phyloP scores from a whole-genome alignment of 2,797 vertebrate species.

The Microctenopoma lineatum region DNA sequence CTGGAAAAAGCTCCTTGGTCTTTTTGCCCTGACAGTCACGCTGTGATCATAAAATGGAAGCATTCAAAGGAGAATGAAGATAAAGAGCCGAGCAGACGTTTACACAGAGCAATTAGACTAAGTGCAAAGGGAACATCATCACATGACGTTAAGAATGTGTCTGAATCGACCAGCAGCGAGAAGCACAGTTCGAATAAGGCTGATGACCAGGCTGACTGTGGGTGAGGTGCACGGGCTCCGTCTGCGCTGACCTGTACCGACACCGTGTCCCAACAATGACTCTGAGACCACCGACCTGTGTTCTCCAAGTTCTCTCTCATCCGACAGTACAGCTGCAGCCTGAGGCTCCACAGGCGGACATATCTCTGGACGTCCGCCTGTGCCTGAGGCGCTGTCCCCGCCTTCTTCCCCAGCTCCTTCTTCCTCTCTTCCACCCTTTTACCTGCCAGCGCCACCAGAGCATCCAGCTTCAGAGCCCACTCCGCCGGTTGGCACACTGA shows the following conservation, averaged over 20 bases:
- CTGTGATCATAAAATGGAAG: slow-evolving; percentile 22
- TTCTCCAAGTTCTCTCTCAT: slow-evolving; percentile 82
- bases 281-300: slow-evolving; percentile 71
- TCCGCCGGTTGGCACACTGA: slow-evolving; percentile 76
- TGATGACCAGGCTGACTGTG: too few relatives aligned
- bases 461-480: slow-evolving; percentile 80
- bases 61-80: slow-evolving; percentile 35
- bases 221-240: too few relatives aligned
- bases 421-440: slow-evolving; percentile 73
- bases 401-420: slow-evolving; percentile 65
- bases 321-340: slow-evolving; percentile 80
- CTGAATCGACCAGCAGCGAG: too few relatives aligned
- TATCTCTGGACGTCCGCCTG: slow-evolving; percentile 76
- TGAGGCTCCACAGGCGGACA: slow-evolving; percentile 78
- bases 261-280: slow-evolving; percentile 17
- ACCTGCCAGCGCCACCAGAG: slow-evolving; percentile 76
- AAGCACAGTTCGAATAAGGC: too few relatives aligned
- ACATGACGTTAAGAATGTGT: slow-evolving; percentile 8
- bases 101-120: slow-evolving; percentile 17
- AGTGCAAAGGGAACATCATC: slow-evolving; percentile 7
- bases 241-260: background rate
- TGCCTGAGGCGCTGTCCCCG: slow-evolving; percentile 62
- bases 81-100: slow-evolving; percentile 20
- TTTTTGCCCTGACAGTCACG: slow-evolving; percentile 22
- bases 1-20: background rate